phyloP scores from a whole-genome alignment of 2,113 vertebrate genomes.

The Numenius arquata region DNA sequence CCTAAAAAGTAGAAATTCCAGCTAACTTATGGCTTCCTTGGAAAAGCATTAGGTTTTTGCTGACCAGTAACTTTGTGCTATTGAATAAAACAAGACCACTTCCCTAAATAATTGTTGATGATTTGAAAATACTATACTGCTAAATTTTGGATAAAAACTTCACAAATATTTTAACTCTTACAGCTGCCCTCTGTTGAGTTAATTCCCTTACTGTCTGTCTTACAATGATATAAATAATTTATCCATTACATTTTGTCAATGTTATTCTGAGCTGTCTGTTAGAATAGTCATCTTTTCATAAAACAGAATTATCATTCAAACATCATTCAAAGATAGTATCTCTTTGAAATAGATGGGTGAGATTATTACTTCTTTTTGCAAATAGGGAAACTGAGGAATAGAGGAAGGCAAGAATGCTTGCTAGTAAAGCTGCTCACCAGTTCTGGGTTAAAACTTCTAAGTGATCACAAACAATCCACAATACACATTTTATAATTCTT shows the following conservation, averaged over 20 bases:
- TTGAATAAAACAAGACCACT: background rate
- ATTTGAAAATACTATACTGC: background rate
- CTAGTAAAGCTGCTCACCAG: background rate
- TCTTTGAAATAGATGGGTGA: background rate
- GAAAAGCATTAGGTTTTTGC: background rate
- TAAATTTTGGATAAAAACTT: background rate
- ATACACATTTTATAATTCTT: background rate
- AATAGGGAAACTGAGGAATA: background rate
- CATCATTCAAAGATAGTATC: background rate
- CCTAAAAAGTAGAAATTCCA: background rate
- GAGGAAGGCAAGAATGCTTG: background rate
- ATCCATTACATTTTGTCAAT: background rate
- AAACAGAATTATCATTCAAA: background rate
- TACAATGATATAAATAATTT: background rate
- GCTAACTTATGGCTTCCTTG: background rate
- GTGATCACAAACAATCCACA: background rate
- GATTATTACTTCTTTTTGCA: background rate
- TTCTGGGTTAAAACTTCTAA: background rate
- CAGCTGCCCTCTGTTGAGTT: background rate
- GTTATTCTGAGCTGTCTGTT: background rate
- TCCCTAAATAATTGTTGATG: background rate
- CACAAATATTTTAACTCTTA: background rate
- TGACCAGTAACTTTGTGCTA: background rate
- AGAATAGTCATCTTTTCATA: background rate
- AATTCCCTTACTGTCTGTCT: background rate